These are phyloP conservation scores for Strix aluco DNA, from an alignment of 2,113 vertebrate species.

Conservation along the genomic window DNA sequence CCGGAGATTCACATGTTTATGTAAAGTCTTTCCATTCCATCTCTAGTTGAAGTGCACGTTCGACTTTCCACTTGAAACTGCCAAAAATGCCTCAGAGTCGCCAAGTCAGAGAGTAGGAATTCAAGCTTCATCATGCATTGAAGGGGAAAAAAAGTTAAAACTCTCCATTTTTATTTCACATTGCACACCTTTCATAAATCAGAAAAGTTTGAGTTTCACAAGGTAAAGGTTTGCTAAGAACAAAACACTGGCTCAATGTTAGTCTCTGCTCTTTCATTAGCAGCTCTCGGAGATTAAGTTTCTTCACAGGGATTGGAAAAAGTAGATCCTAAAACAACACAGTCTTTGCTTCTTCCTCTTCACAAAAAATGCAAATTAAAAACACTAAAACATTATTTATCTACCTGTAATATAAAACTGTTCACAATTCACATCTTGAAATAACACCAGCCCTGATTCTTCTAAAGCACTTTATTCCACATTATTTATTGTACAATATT, in stretches of 20 bases:
- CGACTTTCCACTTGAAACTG: constrained; percentile 67
- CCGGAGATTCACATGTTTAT: constrained; percentile 50
- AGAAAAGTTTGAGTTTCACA: background rate
- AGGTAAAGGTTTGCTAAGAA: background rate
- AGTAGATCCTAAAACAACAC: background rate
- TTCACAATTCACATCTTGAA: background rate
- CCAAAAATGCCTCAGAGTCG: constrained; percentile 62
- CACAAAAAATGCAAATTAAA: background rate
- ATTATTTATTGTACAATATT: background rate
- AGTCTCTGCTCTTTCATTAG: background rate
- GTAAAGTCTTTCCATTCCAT: constrained; percentile 50
- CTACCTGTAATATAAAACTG: background rate
- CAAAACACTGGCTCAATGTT: background rate
- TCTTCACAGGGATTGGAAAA: background rate
- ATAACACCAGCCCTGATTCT: background rate
- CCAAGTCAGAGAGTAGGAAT: constrained; percentile 55
- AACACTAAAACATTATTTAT: background rate
- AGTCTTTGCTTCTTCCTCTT: background rate
- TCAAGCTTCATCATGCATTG: constrained; percentile 18
- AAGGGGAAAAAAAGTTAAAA: background rate
- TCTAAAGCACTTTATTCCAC: background rate
- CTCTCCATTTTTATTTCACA: background rate
- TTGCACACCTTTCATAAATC: background rate
- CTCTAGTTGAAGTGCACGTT: constrained; percentile 42
- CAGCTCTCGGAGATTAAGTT: background rate